Base-by-base conservation (phyloP, 1,140 invertebrate genomes). In the Listronotus oregonensis region DNA sequence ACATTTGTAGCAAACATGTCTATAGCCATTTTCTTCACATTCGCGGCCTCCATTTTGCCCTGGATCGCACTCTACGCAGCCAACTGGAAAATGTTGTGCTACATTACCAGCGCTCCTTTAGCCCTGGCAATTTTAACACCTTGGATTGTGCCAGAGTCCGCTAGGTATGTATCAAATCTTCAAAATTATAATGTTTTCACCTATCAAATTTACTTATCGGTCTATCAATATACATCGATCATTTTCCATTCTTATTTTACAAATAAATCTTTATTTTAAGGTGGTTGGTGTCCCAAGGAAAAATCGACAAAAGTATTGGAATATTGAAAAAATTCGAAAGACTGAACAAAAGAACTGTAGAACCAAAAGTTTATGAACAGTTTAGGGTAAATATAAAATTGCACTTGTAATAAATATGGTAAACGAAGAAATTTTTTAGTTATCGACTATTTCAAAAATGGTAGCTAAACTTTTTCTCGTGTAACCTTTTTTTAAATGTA, bases 1-100 rank as follows among this genome's bases (percentile, higher is more conserved):
- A 95, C 92, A 0, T 91, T 94, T 73, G 91, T 94, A 0, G 92
- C 91, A 11, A 94, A 94, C 77, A 92, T 94, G 89, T 92, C 91
- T 0, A 94, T 95, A 59, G 93, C 92, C 0, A 82, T 94, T 11
- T 95, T 94, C 82, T 94, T 94, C 80, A 94, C 92, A 0, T 79
- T 90, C 9, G 92, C 90, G 0, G 85, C 92, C 0, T 87, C 88
- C 12, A 67, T 90, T 11, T 73, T 95, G 44, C 92, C 92, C 0
- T 93, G 91, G 91, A 89, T 94, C 34, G 91, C 92, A 0, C 85
- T 90, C 64, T 90, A 79, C 75, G 77, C 92, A 5, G 86, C 84
- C 6, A 85, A 94, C 71, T 95, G 93, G 92, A 84, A 89, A 69
- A 77, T 85, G 68, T 85, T 91, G 6, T 86, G 86, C 6, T 80